Conservation (phyloP, 2,113 vertebrate species). For the western clawed frog (Xenopus tropicalis) region DNA sequence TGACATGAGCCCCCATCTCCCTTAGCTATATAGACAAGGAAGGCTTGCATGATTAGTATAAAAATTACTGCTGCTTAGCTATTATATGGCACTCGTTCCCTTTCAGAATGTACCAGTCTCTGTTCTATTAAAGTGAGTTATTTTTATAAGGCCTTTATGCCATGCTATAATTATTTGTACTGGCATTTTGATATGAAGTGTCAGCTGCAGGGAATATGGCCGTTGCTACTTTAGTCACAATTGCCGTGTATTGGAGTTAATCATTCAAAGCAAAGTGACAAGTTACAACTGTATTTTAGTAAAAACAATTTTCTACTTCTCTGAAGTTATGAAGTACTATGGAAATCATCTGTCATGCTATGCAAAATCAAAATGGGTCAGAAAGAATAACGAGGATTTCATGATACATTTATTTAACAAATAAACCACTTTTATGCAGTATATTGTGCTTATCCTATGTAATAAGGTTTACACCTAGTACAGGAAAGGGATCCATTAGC, state of each 20-base stretch:
- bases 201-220: slow-evolving; percentile 20
- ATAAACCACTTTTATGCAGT: no score
- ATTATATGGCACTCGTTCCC: slow-evolving; percentile 18
- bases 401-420: no score
- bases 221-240: slow-evolving; percentile 14
- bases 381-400: no score
- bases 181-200: slow-evolving; percentile 19
- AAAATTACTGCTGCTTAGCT: slow-evolving; percentile 19
- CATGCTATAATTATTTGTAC: slow-evolving; percentile 33
- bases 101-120: slow-evolving; percentile 26
- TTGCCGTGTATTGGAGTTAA: slow-evolving; percentile 11
- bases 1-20: no score
- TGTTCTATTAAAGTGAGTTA: slow-evolving; percentile 22
- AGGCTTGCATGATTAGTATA: no score
- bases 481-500: no score
- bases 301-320: background rate
- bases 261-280: slow-evolving; percentile 14
- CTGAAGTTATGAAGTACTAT: background rate
- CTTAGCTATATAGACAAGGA: no score
- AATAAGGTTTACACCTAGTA: no score
- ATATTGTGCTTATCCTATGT: no score
- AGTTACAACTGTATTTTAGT: slow-evolving; percentile 6
- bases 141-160: background rate
- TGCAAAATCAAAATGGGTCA: no score
- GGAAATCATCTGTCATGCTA: no score